Percentiles rank a stretch among this genome's conserved stretches.
Conservation (phyloP, 2,797 vertebrate genomes). For the Pipistrellus pygmaeus region DNA sequence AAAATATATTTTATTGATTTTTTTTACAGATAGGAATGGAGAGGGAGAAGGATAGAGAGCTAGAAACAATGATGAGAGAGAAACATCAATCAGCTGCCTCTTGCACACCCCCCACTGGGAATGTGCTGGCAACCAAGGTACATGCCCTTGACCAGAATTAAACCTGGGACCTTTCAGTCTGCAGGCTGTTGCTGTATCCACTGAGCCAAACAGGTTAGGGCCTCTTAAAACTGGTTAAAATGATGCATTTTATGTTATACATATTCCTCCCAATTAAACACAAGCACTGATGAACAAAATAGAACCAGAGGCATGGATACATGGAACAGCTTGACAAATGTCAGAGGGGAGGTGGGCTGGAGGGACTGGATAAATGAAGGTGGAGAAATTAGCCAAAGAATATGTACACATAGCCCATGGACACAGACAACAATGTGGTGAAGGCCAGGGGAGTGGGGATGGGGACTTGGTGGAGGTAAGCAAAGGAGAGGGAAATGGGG, state of each 20-base stretch:
- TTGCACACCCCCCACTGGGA: no score
- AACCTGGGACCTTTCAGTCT: no score
- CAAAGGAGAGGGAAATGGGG: not conserved
- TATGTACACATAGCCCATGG: not conserved
- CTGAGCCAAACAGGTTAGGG: no score
- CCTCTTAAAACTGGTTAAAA: not conserved
- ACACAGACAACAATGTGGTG: not conserved
- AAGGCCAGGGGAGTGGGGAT: not conserved
- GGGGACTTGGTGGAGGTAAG: not conserved
- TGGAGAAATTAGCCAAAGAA: not conserved
- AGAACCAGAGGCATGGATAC: not conserved
- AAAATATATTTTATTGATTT: no score
- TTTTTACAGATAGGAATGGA: no score
- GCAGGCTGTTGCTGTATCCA: no score
- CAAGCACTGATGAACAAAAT: not conserved
- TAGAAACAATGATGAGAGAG: no score
- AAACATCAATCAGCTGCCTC: no score
- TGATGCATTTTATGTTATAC: not conserved
- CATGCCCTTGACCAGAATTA: no score
- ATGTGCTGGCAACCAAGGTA: no score
- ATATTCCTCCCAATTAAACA: constrained; percentile 21
- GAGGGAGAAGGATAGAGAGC: no score
- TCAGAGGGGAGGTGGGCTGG: not conserved
- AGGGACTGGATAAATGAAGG: not conserved
- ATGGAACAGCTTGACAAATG: not conserved